Percentiles rank a stretch among this genome's conserved stretches.
Evolutionary conservation across 2,113 vertebrate species (phyloP).

Genomic region (Ciconia maguari): DNA sequence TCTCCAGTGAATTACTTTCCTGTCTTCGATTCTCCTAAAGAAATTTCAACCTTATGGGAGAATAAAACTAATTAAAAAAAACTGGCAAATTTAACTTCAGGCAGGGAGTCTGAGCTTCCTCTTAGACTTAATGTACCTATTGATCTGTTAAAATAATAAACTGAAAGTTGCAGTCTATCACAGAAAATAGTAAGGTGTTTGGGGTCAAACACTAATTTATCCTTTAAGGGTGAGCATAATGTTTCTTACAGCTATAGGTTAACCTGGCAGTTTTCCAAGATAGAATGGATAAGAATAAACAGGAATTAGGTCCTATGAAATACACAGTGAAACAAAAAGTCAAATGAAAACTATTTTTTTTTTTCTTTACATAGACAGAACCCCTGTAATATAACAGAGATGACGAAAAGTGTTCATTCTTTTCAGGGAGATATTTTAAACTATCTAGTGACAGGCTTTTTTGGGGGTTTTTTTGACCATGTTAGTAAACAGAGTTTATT

Average conservation of each 20-base stretch:
- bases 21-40: constrained; percentile 36
- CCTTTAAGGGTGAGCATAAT: background rate
- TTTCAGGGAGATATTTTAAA: background rate
- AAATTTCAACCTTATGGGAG: constrained; percentile 46
- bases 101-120: constrained; percentile 37
- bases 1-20: constrained; percentile 59
- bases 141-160: constrained; percentile 70
- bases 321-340: background rate
- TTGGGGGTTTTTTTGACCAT: background rate
- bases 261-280: background rate
- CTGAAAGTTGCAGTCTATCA: constrained; percentile 15
- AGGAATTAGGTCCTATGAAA: background rate
- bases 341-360: background rate
- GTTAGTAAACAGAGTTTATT: background rate
- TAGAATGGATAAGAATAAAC: background rate
- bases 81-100: constrained; percentile 60
- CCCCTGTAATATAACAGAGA: background rate
- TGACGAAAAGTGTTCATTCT: background rate
- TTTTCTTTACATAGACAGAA: background rate
- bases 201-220: background rate
- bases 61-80: constrained; percentile 64
- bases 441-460: background rate
- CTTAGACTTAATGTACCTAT: constrained; percentile 57
- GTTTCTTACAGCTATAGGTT: background rate
- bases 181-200: background rate